Conservation (phyloP, 2,113 vertebrate species). For the Ochotona curzoniae region DNA sequence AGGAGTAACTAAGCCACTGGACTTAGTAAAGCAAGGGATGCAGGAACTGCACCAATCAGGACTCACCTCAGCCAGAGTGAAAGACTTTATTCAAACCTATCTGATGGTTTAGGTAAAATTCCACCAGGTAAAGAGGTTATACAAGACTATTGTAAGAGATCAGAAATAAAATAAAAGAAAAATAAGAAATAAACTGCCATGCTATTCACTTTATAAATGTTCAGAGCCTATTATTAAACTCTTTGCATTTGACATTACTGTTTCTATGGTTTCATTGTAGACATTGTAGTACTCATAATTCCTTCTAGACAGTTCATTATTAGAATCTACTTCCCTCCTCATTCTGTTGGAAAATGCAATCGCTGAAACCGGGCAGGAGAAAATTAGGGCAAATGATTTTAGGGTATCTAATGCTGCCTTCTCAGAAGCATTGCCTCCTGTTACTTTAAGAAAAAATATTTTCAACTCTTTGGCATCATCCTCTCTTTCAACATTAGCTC, state of each 20-base stretch:
- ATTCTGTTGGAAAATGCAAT: constrained; percentile 44
- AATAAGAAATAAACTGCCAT: neutral
- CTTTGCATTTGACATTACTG: constrained; percentile 11
- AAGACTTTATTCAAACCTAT: constrained; percentile 18
- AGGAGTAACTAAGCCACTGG: constrained; percentile 48
- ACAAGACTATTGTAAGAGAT: neutral
- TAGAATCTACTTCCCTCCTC: constrained; percentile 33
- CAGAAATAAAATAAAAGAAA: too few species aligned
- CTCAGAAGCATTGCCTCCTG: neutral
- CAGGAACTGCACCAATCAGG: neutral
- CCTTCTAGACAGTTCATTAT: neutral
- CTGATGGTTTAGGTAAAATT: neutral
- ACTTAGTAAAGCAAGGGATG: constrained; percentile 3
- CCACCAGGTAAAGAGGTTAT: neutral
- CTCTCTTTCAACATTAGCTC: constrained; percentile 36
- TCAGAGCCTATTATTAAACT: neutral
- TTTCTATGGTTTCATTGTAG: neutral
- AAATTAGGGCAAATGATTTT: constrained; percentile 20
- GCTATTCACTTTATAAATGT: neutral
- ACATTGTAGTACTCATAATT: neutral
- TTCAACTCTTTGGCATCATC: neutral
- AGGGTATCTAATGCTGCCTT: neutral
- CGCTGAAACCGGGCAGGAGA: neutral
- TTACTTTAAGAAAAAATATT: neutral
- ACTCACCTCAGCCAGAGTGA: neutral